Base-by-base conservation (phyloP, 2,113 vertebrate genomes). In the Sinocyclocheilus anshuiensis region DNA sequence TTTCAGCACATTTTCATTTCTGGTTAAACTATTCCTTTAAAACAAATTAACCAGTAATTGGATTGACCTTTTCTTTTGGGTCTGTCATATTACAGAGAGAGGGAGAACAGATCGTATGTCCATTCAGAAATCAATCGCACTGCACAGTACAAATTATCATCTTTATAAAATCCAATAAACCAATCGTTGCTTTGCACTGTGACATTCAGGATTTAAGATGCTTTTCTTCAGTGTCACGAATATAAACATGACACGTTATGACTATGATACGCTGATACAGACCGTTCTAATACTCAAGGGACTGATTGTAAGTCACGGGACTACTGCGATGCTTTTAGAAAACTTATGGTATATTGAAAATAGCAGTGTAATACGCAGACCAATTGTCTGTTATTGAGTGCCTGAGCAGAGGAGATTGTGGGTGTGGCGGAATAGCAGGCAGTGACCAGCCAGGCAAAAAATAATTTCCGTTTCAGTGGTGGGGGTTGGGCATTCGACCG, bases 361-460 rank as follows among this genome's bases (percentile, higher is more conserved):
- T 92, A 92, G 93, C 93, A 81, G 90, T 94, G 95, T 96, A 95
- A 95, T 95, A 95, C 94, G 93, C 93, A 95, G 94, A 94, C 94
- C 93, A 93, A 94, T 93, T 96, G 97, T 94, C 94, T 96, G 96
- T 96, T 97, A 95, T 97, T 97, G 96, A 97, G 97, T 96, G 96
- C 96, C 96, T 96, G 96, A 95, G 96, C 95, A 95, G 87, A 94
- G 94, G 88, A 92, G 88, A 92, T 94, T 96, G 93, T 95, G 95
- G 88, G 95, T 96, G 95, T 95, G 90, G 95, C 93, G 88, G 94
- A 93, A 92, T 74, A 90, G 93, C 93, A 88, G 93, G 93, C 92
- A 89, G 91, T 92, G 96, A 94, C 97, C 93, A 69, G 89, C 91
- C 96, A 94, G 55, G 96, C 95, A 77, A 93, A 48, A 98, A 97